Conservation (phyloP, 2,113 vertebrate species). For the Ochotona princeps region DNA sequence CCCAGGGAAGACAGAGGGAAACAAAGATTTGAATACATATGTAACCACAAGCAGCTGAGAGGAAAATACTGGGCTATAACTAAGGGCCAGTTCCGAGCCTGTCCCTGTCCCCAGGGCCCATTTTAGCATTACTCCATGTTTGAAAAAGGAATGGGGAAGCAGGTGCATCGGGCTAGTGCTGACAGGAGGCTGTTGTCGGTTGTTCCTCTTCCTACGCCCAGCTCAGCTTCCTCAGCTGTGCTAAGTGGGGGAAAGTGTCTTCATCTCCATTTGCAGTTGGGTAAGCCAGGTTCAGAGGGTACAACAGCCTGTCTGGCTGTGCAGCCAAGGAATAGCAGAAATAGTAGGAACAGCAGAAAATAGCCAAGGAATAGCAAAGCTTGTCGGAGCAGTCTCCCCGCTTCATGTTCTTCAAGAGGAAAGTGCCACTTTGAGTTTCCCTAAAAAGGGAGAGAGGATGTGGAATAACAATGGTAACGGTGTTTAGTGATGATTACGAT, state of each 20-base stretch:
- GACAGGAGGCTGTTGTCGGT: neutral
- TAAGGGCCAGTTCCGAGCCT: neutral
- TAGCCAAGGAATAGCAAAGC: no score
- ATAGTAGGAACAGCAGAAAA: no score
- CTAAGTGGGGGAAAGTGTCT: neutral
- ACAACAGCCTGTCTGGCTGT: neutral
- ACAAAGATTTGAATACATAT: neutral
- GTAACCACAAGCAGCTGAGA: neutral
- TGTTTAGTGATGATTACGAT: neutral
- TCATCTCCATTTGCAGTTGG: neutral
- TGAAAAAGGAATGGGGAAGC: neutral
- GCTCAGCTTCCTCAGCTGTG: neutral
- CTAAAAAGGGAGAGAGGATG: neutral
- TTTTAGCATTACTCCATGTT: neutral
- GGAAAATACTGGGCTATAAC: neutral
- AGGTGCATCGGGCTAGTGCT: neutral
- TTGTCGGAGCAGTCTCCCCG: neutral
- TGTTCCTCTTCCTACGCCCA: rapidly evolving
- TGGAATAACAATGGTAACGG: neutral
- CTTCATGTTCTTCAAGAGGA: neutral
- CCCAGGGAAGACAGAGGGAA: neutral
- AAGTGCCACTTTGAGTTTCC: neutral
- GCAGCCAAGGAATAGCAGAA: neutral
- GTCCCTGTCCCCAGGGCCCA: no score
- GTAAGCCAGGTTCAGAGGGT: neutral